Conservation (phyloP, 2,888 invertebrate species). For the Agrochola litura region DNA sequence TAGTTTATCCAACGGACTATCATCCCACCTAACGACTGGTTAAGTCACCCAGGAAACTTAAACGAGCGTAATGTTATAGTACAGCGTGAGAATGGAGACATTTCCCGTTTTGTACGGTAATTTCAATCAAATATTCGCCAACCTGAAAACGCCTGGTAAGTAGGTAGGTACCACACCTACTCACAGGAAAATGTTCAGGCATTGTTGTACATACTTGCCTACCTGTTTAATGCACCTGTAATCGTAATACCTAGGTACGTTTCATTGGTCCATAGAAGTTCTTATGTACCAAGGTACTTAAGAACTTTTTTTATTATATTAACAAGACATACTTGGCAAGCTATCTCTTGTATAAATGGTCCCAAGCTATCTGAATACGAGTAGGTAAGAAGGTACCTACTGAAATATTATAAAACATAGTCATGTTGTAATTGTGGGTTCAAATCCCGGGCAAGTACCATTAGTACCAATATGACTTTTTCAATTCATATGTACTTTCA, state of each 20-base stretch:
- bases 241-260: not conserved
- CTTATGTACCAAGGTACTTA: not conserved
- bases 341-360: not conserved
- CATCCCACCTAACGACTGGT: constrained; percentile 12
- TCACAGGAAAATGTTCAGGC: constrained; percentile 1
- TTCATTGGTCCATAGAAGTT: not conserved
- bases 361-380: not conserved
- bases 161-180: not conserved
- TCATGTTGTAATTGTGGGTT: not conserved
- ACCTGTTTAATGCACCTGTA: not conserved
- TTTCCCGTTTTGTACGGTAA: constrained; percentile 9
- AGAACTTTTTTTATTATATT: no score
- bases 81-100: constrained; percentile 22
- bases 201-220: not conserved
- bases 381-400: not conserved
- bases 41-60: constrained; percentile 28
- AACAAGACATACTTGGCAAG: no score
- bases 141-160: constrained; percentile 14
- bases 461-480: not conserved
- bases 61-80: constrained; percentile 5
- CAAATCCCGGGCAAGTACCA: not conserved
- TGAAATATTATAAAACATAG: not conserved
- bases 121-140: constrained; percentile 12
- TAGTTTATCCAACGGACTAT: constrained; percentile 20
- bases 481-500: not conserved